Evolutionary conservation across 2,113 vertebrate genomes (phyloP).

Genomic region (Dicrurus megarhynchus): DNA sequence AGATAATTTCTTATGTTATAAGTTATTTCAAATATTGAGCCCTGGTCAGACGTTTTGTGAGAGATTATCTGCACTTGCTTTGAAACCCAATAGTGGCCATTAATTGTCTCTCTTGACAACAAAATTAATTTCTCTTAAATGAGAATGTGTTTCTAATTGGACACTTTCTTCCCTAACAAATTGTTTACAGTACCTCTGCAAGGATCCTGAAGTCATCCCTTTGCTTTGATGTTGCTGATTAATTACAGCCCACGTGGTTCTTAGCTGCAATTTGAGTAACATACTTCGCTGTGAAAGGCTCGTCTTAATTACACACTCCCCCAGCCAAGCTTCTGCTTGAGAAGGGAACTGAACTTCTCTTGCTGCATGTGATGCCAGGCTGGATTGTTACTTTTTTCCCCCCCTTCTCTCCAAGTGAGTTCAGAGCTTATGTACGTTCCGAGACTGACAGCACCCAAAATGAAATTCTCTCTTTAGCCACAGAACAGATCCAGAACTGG

Average conservation of each 20-base stretch:
- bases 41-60: not conserved
- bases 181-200: constrained; percentile 39
- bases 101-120: constrained; percentile 15
- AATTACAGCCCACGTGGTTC: constrained; percentile 39
- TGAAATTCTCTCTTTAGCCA: constrained; percentile 42
- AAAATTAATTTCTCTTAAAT: constrained; percentile 42
- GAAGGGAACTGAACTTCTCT: not conserved
- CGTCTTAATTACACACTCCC: constrained; percentile 22
- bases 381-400: not conserved
- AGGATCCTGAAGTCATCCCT: constrained; percentile 15
- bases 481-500: constrained; percentile 23
- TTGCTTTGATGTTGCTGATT: constrained; percentile 41
- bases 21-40: constrained; percentile 11
- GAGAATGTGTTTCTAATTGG: constrained; percentile 31
- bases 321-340: not conserved
- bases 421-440: not conserved
- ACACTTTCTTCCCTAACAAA: constrained; percentile 27
- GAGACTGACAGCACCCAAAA: constrained; percentile 48
- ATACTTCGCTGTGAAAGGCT: constrained; percentile 4
- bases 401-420: not conserved
- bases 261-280: constrained; percentile 16
- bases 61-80: not conserved
- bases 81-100: not conserved
- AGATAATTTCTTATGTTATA: not conserved
- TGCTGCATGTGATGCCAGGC: constrained; percentile 8